Base-by-base conservation (phyloP, 2,797 vertebrate genomes). In the Epinephelus coioides region DNA sequence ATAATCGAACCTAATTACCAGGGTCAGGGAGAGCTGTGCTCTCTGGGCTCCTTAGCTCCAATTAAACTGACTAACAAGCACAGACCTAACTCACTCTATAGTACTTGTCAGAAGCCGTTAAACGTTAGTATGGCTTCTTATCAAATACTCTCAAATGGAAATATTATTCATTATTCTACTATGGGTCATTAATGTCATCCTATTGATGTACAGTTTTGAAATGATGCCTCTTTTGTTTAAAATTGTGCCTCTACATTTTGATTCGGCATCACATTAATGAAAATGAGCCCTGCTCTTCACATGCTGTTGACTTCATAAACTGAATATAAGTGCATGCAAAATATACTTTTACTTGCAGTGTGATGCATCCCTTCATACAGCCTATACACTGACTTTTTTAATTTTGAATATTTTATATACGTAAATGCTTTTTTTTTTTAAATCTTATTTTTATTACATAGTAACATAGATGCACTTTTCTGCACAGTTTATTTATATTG, bases 91-190 rank as follows among this genome's bases (percentile, higher is more conserved):
- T 30, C 27, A 30, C 5, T 30, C 27, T 30, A 30, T 30, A 30
- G 27, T 30, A 6, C 27, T 30, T 30, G 27, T 6, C 27, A 30
- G 27, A 30, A 30, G 27, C 27, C 27, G 5, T 30, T 5, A 5
- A 40, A 8, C 38, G 2, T 18, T 10, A 2, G 10, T 23, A 27
- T 12, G 8, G 21, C 19, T 6, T 14, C 5, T 44, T 25, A 56
- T 14, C 44, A 15, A 19, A 54, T 43, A 27, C 2, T 19, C n/a
- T 30, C 5, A 30, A 30, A 30, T 30, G 6, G 2, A 46, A 46
- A 44, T 18, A 60, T 49, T 62, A 53, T 19, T 62, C 3, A 49
- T 60, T 38, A 60, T 50, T 70, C 44, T 60, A 40, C 21, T 23
- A 17, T 17, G 23, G 56, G 15, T 27, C 38, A 40, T 40, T 40